A percentile compares a stretch with the other conserved stretches of the same genome.
These are phyloP conservation scores for Sinotaia quadrata DNA, from an alignment of 2,888 invertebrate species.

Conservation along the genomic window DNA sequence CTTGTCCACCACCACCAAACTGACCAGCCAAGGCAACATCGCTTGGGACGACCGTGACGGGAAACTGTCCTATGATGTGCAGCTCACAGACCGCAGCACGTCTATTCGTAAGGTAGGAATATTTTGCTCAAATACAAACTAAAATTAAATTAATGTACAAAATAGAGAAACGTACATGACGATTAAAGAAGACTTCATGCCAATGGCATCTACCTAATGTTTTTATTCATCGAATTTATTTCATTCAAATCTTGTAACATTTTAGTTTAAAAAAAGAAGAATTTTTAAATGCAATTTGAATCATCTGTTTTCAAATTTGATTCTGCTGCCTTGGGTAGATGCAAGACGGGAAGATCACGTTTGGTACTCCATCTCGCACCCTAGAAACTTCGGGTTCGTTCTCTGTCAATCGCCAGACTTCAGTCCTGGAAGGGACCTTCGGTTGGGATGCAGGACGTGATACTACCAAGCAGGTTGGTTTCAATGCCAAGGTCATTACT, in stretches of 20 bases:
- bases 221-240: too few species aligned
- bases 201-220: too few species aligned
- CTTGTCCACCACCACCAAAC: conserved; percentile 21
- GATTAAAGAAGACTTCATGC: too few species aligned
- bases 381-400: conserved; percentile 33
- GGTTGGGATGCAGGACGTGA: conserved; percentile 61
- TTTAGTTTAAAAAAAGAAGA: too few species aligned
- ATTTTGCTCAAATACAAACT: too few species aligned
- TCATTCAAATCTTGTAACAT: too few species aligned
- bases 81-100: conserved; percentile 26
- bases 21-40: conserved; percentile 42
- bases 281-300: too few species aligned
- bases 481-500: conserved; percentile 43
- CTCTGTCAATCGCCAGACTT: conserved; percentile 28
- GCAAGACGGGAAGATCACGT: conserved; percentile 38
- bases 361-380: conserved; percentile 43
- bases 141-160: too few species aligned
- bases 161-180: too few species aligned
- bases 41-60: conserved; percentile 47
- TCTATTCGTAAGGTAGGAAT: conserved; percentile 19
- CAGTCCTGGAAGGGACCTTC: conserved; percentile 43
- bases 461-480: conserved; percentile 46
- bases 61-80: conserved; percentile 39
- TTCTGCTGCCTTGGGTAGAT: too few species aligned
- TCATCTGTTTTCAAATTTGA: too few species aligned